Evolutionary conservation across 1,140 invertebrate genomes (phyloP), one percentile per base, ranked within the genome.

Genomic region (Theocolax elegans): DNA sequence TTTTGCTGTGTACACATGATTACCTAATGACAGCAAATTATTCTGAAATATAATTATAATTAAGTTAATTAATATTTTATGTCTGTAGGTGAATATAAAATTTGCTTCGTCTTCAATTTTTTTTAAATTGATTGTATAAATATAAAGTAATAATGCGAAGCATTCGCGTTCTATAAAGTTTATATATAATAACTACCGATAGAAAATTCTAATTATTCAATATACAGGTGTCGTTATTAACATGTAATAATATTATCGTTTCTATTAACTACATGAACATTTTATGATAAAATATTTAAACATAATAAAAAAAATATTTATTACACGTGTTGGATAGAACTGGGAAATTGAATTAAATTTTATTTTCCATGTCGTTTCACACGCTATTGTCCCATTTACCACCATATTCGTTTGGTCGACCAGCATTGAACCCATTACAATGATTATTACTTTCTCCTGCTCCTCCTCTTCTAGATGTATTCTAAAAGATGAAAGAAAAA

Each of bases 301-400:
- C n/a, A n/a, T n/a, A n/a, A n/a, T n/a, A n/a, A n/a, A n/a, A n/a
- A n/a, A n/a, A n/a, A n/a, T n/a, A n/a, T n/a, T n/a, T n/a, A n/a
- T n/a, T 19, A 86, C 97, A 97, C 85, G 98, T 97, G 60, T 93
- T 91, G 53, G 94, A 92, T 17, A 96, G 96, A 27, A 99, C 95
- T 53, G 92, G 90, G 84, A 96, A 96, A 15, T 92, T 94, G 76
- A 92, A 90, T 89, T 92, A 89, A 68, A 85, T 77, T 75, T 87
- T 86, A 74, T 84, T 83, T 71, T 84, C 79, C 77, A 86, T 86
- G 4, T 64, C 84, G 49, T 81, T 80, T 46, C 80, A 80, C 70
- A 81, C 81, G 48, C 83, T 80, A 49, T 83, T 80, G 53, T 85
- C 80, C 79, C 87, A 86, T 40, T 86, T 85, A 29, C 86, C 86